phyloP scores from a whole-genome alignment of 37 sponge, comb jelly and placozoan species.

The Haliclona indistincta region DNA sequence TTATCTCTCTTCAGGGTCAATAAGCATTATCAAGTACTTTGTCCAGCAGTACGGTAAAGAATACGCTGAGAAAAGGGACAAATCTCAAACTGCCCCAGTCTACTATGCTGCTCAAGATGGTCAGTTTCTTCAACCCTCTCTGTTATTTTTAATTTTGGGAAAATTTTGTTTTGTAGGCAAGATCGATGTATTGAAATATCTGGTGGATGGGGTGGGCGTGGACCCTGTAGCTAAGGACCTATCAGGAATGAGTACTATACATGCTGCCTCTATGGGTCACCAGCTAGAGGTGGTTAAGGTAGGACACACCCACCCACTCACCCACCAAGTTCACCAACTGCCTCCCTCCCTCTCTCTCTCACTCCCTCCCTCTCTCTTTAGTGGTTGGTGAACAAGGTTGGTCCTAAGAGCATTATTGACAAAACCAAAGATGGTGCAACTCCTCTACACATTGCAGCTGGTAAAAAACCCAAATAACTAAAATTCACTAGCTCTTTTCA shows the following conservation, averaged over 20 bases:
- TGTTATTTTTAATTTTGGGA: background rate
- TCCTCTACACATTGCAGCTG: conserved; percentile 83
- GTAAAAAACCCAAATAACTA: conserved; percentile 20
- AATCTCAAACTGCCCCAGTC: conserved; percentile 55
- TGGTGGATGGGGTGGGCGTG: conserved; percentile 57
- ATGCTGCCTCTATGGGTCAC: conserved; percentile 73
- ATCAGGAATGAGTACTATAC: conserved; percentile 60
- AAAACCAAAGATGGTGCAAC: conserved; percentile 85
- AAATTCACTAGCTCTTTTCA: background rate
- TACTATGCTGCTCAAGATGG: conserved; percentile 87
- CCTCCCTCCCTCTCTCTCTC: no score
- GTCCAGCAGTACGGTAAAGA: conserved; percentile 60
- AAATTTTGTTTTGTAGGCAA: no score
- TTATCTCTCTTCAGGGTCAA: conserved; percentile 69
- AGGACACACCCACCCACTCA: no score
- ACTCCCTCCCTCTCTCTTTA: no score
- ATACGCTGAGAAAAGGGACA: conserved; percentile 53
- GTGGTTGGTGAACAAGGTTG: conserved; percentile 73
- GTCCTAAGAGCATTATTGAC: conserved; percentile 45
- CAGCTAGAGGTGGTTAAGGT: conserved; percentile 66
- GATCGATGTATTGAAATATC: conserved; percentile 57
- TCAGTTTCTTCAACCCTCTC: background rate
- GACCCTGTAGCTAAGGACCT: conserved; percentile 68
- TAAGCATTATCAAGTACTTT: conserved; percentile 65
- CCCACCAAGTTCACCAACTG: no score